Conservation (phyloP, 92 coral and sea anemone genomes). For the Bergia sp. region DNA sequence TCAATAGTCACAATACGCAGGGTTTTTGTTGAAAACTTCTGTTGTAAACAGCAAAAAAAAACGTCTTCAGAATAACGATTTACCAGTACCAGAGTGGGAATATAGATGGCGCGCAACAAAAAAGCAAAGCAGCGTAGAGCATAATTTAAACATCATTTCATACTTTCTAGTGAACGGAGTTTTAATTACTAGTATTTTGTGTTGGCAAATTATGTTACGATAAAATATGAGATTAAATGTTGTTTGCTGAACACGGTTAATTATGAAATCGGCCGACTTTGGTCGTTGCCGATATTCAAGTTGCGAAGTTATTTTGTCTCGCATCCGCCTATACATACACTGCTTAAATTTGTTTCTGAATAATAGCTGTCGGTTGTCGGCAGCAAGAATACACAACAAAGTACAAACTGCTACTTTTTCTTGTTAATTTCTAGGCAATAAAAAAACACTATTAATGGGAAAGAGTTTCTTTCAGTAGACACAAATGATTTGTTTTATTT, state of each 20-base stretch:
- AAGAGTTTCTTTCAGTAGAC: not conserved
- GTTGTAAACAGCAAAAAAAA: too few species aligned
- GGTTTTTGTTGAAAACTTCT: too few species aligned
- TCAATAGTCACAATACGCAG: too few species aligned
- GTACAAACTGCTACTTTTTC: not conserved
- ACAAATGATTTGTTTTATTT: too few species aligned
- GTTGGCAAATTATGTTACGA: not conserved
- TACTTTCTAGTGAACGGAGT: not conserved
- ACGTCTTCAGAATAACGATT: too few species aligned
- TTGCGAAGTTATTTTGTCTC: not conserved
- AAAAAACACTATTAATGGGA: not conserved
- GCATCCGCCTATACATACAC: not conserved
- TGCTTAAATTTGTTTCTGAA: not conserved
- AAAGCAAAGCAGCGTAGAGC: too few species aligned
- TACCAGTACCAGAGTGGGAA: too few species aligned
- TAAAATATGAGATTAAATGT: not conserved
- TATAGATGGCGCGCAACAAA: too few species aligned
- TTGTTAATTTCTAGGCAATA: too few species aligned
- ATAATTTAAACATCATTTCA: not conserved
- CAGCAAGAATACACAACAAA: not conserved
- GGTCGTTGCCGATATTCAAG: not conserved
- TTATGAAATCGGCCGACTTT: not conserved
- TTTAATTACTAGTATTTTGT: not conserved
- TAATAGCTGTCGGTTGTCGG: not conserved
- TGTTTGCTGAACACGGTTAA: constrained; percentile 9